Percentiles rank a stretch among this genome's conserved stretches.
These are phyloP conservation scores for Cephus cinctus DNA, from an alignment of 1,140 invertebrate species.

Conservation along the genomic window DNA sequence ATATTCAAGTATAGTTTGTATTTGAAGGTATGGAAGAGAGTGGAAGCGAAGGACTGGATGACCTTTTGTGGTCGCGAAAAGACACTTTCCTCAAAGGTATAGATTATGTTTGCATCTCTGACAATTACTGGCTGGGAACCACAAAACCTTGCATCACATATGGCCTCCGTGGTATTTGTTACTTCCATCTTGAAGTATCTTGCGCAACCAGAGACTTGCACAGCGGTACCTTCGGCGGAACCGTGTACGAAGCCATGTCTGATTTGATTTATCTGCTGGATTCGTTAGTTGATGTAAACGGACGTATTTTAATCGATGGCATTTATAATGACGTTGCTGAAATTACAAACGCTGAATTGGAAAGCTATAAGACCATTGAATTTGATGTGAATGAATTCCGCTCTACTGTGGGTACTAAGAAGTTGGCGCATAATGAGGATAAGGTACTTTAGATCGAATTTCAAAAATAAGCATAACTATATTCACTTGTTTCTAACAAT, in stretches of 20 bases:
- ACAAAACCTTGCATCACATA: constrained; percentile 97
- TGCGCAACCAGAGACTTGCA: constrained; percentile 92
- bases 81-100: constrained; percentile 78
- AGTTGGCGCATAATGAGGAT: constrained; percentile 73
- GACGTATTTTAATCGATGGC: constrained; percentile 78
- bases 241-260: constrained; percentile 84
- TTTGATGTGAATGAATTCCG: constrained; percentile 82
- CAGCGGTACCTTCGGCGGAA: constrained; percentile 93
- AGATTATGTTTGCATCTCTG: constrained; percentile 97
- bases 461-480: not conserved
- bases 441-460: constrained; percentile 59
- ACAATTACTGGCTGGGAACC: constrained; percentile 98
- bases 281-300: constrained; percentile 79
- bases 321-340: constrained; percentile 79
- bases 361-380: constrained; percentile 83
- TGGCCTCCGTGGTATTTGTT: constrained; percentile 91
- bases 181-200: constrained; percentile 87
- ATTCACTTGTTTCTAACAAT: no score
- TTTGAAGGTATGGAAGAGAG: constrained; percentile 99
- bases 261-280: constrained; percentile 85
- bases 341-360: constrained; percentile 72
- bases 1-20: constrained; percentile 68
- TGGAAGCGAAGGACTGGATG: constrained; percentile 93
- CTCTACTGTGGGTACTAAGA: constrained; percentile 68
- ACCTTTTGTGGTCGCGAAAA: constrained; percentile 75